phyloP scores from a whole-genome alignment of 2,888 invertebrate genomes.

The Elysia crispata region DNA sequence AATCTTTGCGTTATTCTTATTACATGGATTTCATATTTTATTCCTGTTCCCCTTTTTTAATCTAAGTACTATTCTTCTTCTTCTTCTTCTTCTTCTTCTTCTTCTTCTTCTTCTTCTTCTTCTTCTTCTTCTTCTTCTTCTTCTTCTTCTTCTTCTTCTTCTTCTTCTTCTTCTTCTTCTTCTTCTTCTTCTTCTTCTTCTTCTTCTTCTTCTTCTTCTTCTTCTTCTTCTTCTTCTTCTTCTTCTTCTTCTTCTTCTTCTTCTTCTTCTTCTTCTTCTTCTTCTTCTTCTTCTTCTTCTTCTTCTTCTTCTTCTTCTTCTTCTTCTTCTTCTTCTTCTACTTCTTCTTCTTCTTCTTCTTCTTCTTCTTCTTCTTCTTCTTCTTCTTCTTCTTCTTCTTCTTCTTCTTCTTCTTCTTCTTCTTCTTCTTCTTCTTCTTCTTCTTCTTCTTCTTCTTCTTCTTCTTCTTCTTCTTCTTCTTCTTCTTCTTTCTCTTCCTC shows the following conservation, averaged over 20 bases:
- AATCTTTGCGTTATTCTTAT: neutral
- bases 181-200: neutral
- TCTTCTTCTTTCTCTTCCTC: neutral
- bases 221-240: neutral
- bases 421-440: constrained; percentile 17
- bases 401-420: constrained; percentile 16
- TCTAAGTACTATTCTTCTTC: too few species aligned
- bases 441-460: neutral
- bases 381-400: constrained; percentile 10
- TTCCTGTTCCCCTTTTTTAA: neutral
- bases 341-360: constrained; percentile 11
- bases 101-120: neutral
- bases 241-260: constrained; percentile 18
- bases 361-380: neutral
- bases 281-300: constrained; percentile 13
- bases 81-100: neutral
- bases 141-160: neutral
- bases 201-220: too few species aligned
- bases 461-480: neutral
- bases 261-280: constrained; percentile 16
- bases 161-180: neutral
- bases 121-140: neutral
- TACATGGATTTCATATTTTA: neutral
- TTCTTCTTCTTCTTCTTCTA: constrained; percentile 28
- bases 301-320: constrained; percentile 29